phyloP scores from a whole-genome alignment of 2,797 vertebrate species.

The Sebastes hopkinsi region DNA sequence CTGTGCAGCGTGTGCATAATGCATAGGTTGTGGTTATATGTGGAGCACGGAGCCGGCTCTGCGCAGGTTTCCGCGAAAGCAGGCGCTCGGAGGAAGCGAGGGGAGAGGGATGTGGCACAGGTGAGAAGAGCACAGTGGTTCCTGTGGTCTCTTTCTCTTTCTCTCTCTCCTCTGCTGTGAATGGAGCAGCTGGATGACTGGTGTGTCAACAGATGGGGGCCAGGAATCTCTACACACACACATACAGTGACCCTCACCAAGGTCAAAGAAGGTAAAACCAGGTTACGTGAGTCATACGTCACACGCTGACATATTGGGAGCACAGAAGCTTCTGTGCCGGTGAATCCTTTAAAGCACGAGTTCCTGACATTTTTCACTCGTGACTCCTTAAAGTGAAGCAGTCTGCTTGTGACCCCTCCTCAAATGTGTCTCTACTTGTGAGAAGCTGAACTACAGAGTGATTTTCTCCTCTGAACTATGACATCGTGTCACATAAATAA shows the following conservation, averaged over 20 bases:
- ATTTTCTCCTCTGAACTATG: neutral
- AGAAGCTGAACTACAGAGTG: neutral
- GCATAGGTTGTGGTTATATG: constrained; percentile 59
- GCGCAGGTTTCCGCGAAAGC: constrained; percentile 68
- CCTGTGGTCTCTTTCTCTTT: constrained; percentile 55
- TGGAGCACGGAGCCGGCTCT: constrained; percentile 32
- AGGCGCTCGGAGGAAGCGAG: constrained; percentile 41
- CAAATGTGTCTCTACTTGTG: neutral
- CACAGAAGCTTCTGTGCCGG: neutral
- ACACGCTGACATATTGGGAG: neutral
- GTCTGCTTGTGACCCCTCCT: neutral
- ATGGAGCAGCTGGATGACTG: constrained; percentile 51
- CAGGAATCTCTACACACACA: constrained; percentile 2
- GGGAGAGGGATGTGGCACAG: constrained; percentile 66
- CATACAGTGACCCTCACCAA: constrained; percentile 8
- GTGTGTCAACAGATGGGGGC: neutral
- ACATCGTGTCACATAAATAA: neutral
- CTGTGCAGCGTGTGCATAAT: constrained; percentile 51
- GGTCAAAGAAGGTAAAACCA: constrained; percentile 23
- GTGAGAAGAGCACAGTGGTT: constrained; percentile 60
- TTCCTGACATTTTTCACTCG: neutral
- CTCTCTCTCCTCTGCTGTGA: constrained; percentile 7
- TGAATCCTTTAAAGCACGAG: neutral
- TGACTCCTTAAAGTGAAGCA: neutral
- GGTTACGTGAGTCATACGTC: neutral